phyloP scores from a whole-genome alignment of 1,140 invertebrate genomes.

The Drosophila elegans region DNA sequence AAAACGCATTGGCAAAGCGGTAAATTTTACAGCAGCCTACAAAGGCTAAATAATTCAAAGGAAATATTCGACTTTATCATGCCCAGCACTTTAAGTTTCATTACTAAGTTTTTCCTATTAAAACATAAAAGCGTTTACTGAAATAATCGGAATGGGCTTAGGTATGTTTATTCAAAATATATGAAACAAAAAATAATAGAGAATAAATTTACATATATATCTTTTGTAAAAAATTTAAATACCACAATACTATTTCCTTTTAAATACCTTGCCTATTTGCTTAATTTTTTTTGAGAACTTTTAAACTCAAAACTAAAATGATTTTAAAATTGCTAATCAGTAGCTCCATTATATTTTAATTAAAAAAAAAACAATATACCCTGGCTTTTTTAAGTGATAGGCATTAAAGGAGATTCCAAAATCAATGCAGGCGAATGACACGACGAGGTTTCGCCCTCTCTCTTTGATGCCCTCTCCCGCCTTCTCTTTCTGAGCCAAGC shows the following conservation, averaged over 20 bases:
- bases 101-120: not conserved
- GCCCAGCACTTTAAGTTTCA: not conserved
- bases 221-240: no score
- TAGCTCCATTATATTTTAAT: no score
- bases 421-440: conserved; percentile 78
- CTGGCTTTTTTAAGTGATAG: not conserved
- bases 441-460: conserved; percentile 24
- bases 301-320: no score
- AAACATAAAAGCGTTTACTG: no score
- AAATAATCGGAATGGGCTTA: no score
- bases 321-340: no score
- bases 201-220: no score
- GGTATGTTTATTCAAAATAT: no score
- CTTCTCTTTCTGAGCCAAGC: conserved; percentile 42
- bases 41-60: not conserved
- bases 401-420: conserved; percentile 45
- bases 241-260: no score
- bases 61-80: not conserved
- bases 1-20: conserved; percentile 63
- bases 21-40: conserved; percentile 55
- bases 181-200: no score
- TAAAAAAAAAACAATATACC: conserved; percentile 2
- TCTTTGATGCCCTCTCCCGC: not conserved
- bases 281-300: no score
- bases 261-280: no score